Conservation (phyloP, 1,140 invertebrate genomes). For the Aplysia californica region DNA sequence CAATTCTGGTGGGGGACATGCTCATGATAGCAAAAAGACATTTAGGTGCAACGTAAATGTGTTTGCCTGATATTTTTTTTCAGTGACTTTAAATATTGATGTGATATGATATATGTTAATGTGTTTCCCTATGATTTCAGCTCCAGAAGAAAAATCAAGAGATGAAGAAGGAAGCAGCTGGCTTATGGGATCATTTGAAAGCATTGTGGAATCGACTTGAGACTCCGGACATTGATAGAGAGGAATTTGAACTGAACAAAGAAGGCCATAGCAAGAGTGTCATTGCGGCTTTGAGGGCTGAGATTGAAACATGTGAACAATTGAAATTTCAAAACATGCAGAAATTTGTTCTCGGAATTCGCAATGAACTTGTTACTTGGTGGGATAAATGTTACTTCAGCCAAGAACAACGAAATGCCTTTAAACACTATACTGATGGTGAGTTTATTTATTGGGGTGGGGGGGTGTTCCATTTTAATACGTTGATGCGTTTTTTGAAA, state of each 20-base stretch:
- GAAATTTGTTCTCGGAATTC: conserved; percentile 77
- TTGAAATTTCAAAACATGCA: conserved; percentile 76
- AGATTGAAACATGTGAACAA: conserved; percentile 75
- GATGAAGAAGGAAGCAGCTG: conserved; percentile 35
- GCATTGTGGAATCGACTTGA: conserved; percentile 76
- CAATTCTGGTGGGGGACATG: too few relatives aligned
- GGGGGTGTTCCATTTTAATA: too few relatives aligned
- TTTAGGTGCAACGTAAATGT: neutral
- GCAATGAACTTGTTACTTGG: conserved; percentile 75
- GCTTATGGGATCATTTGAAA: conserved; percentile 70
- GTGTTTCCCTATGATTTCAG: conserved; percentile 41
- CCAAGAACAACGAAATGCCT: conserved; percentile 73
- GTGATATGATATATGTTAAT: too few relatives aligned
- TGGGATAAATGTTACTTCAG: conserved; percentile 81
- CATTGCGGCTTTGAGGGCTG: conserved; percentile 70
- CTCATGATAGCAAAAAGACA: too few relatives aligned
- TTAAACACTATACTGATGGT: conserved; percentile 62
- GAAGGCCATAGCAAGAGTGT: conserved; percentile 69
- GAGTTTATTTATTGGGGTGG: conserved; percentile 26
- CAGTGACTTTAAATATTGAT: too few relatives aligned
- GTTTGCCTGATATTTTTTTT: neutral
- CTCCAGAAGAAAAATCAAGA: conserved; percentile 45
- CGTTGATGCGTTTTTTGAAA: too few relatives aligned
- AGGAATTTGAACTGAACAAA: conserved; percentile 70
- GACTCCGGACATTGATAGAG: conserved; percentile 69